Evolutionary conservation across 2,113 vertebrate genomes (phyloP).

Genomic region (Gallinago jamesoni): DNA sequence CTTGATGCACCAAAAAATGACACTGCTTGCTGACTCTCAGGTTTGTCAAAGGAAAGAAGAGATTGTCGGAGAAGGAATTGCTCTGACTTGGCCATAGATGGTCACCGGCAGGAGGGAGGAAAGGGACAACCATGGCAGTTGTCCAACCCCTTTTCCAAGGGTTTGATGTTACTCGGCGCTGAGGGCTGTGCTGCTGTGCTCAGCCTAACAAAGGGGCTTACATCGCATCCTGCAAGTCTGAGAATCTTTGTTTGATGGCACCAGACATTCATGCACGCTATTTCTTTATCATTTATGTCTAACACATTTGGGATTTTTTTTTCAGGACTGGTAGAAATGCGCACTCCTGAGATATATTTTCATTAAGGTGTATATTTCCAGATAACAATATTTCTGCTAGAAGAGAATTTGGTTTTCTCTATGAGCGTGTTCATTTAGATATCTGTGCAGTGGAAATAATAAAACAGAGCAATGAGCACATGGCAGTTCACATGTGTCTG

Average conservation of each 20-base stretch:
- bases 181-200: not conserved
- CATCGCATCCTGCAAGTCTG: not conserved
- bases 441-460: not conserved
- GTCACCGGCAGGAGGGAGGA: not conserved
- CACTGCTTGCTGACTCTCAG: not conserved
- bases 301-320: not conserved
- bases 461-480: not conserved
- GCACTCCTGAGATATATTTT: not conserved
- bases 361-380: slow-evolving; percentile 11
- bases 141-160: not conserved
- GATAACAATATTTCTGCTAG: slow-evolving; percentile 15
- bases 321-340: not conserved
- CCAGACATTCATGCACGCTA: not conserved
- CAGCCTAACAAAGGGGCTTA: not conserved
- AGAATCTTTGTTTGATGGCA: not conserved
- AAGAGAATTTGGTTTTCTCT: not conserved
- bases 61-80: fast-evolving
- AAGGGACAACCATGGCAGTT: not conserved
- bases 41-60: not conserved
- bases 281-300: slow-evolving; percentile 6
- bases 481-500: not conserved
- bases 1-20: slow-evolving; percentile 43
- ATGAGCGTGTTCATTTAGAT: not conserved
- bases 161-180: not conserved
- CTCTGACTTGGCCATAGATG: not conserved